Conservation (phyloP, 2,797 vertebrate genomes). For the Spinus olivaceus region DNA sequence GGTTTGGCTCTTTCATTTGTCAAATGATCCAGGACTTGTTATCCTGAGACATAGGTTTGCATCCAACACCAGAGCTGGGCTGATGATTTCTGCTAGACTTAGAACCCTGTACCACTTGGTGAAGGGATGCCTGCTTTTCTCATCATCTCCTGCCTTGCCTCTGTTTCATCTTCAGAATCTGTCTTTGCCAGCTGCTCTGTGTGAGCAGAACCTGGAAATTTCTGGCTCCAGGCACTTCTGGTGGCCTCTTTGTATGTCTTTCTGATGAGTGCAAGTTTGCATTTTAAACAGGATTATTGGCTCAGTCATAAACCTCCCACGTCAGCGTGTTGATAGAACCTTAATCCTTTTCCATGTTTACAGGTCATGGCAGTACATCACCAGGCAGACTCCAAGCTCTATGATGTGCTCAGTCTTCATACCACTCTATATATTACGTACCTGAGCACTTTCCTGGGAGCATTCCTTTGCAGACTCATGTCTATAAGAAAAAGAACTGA, state of each 20-base stretch:
- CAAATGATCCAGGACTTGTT: not conserved
- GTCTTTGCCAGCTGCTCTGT: not conserved
- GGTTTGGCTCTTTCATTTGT: not conserved
- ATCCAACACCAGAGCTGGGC: not conserved
- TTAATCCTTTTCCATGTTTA: slow-evolving; percentile 14
- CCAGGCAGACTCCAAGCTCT: not conserved
- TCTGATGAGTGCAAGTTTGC: not conserved
- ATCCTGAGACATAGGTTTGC: not conserved
- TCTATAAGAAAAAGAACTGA: not conserved
- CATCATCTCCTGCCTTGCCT: not conserved
- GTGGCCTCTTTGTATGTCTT: not conserved
- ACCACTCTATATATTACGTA: not conserved
- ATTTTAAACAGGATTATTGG: not conserved
- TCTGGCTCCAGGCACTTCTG: not conserved
- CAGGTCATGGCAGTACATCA: not conserved
- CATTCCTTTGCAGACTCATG: not conserved
- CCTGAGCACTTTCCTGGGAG: not conserved
- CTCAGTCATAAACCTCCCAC: not conserved
- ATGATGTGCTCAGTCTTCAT: not conserved
- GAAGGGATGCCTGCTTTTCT: not conserved
- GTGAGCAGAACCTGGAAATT: not conserved
- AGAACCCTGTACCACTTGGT: not conserved
- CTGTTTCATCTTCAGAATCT: not conserved
- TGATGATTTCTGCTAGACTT: not conserved
- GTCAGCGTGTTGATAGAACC: not conserved